These are phyloP conservation scores for Pitta sordida DNA, from an alignment of 2,113 vertebrate genomes.

Conservation along the genomic window DNA sequence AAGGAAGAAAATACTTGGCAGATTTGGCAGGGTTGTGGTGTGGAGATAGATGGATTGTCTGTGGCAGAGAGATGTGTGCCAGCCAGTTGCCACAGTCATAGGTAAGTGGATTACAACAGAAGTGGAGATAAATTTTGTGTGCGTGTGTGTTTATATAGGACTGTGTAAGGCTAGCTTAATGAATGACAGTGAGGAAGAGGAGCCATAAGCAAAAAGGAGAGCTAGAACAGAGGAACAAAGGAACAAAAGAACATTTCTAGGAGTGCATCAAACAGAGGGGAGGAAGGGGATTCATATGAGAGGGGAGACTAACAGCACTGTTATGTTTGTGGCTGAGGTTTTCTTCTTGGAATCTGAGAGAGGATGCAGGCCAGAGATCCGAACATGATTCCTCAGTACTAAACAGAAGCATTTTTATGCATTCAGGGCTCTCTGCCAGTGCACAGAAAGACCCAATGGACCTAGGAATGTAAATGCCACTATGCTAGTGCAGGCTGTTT, in stretches of 20 bases:
- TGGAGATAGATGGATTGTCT: neutral
- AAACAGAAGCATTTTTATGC: neutral
- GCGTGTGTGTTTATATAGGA: neutral
- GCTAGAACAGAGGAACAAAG: neutral
- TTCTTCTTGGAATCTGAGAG: neutral
- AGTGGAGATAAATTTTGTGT: neutral
- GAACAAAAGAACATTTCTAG: no score
- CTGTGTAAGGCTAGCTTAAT: neutral
- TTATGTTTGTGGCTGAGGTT: neutral
- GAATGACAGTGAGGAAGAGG: neutral
- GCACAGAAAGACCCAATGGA: neutral
- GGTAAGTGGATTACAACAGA: neutral
- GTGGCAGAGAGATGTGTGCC: neutral
- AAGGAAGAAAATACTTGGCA: neutral
- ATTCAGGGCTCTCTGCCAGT: neutral
- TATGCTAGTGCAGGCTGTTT: neutral
- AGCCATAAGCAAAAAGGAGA: neutral
- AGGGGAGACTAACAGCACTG: neutral
- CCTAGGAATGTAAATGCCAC: constrained; percentile 1
- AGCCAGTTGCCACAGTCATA: neutral
- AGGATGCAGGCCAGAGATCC: neutral
- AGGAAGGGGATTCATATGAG: neutral
- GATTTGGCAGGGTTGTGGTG: neutral
- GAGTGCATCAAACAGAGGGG: neutral
- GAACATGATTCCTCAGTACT: neutral